These are phyloP conservation scores for Aphelenchoides besseyi DNA, from an alignment of 1,140 invertebrate species.

Conservation along the genomic window DNA sequence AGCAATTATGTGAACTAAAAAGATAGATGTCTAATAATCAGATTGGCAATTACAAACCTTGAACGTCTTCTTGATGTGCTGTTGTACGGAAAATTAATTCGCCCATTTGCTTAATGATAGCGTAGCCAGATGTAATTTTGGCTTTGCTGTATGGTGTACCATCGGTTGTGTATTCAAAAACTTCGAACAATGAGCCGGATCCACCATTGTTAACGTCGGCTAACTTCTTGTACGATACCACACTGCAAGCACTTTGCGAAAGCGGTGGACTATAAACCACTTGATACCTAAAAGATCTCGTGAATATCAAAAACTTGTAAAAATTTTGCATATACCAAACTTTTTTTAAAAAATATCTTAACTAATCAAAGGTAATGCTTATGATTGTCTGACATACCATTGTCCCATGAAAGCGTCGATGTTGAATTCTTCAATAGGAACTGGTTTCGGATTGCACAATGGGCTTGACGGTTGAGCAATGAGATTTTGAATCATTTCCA, in stretches of 20 bases:
- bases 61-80: conserved; percentile 61
- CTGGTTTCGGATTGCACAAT: conserved; percentile 59
- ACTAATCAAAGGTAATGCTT: not conserved
- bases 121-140: conserved; percentile 61
- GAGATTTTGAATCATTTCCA: conserved; percentile 61
- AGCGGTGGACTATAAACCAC: conserved; percentile 59
- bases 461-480: conserved; percentile 60
- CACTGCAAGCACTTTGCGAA: conserved; percentile 57
- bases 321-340: not conserved
- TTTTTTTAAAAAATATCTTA: not conserved
- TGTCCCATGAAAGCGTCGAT: conserved; percentile 59
- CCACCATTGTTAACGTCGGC: conserved; percentile 58
- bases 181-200: conserved; percentile 58
- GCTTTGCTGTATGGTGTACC: conserved; percentile 62
- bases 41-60: no score
- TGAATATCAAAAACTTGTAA: not conserved
- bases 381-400: conserved; percentile 8
- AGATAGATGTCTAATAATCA: conserved; percentile 16
- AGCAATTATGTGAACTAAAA: conserved; percentile 50
- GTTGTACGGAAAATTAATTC: conserved; percentile 61
- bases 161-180: conserved; percentile 62
- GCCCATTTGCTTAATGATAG: conserved; percentile 56
- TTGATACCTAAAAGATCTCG: conserved; percentile 14
- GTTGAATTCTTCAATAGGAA: conserved; percentile 53
- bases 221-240: conserved; percentile 60